These are phyloP conservation scores for Dipodomys stephensi DNA, from an alignment of 2,113 vertebrate genomes.

Conservation along the genomic window DNA sequence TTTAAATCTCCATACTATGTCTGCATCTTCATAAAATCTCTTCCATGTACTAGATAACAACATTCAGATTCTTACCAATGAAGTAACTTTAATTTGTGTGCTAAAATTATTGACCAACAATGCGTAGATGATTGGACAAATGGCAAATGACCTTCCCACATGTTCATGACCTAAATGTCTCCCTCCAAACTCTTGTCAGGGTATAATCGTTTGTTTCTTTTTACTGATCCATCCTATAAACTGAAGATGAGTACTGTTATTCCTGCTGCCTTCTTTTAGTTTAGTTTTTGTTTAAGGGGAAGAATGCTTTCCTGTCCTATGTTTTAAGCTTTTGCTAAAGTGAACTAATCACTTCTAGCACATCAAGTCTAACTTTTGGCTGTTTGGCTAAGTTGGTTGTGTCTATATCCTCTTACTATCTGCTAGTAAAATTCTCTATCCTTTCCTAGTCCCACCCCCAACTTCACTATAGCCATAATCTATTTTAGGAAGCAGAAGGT, in stretches of 20 bases:
- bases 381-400: background rate
- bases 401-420: background rate
- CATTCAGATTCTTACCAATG: too few species aligned
- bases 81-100: too few species aligned
- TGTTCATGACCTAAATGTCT: background rate
- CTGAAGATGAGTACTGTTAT: background rate
- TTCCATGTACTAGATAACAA: too few species aligned
- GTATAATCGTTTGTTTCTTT: background rate
- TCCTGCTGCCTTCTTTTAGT: background rate
- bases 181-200: background rate
- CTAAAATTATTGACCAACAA: too few species aligned
- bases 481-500: background rate
- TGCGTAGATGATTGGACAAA: too few species aligned
- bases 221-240: background rate
- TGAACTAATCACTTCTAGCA: background rate
- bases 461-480: background rate
- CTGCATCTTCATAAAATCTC: too few species aligned
- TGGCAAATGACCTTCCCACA: too few species aligned
- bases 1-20: too few species aligned
- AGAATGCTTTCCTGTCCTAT: background rate
- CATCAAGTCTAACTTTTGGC: background rate
- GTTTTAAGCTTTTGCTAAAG: background rate
- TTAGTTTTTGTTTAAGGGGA: too few species aligned
- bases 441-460: background rate
- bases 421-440: background rate